Evolutionary conservation across 1,140 invertebrate genomes (phyloP).

Genomic region (Ceratitis capitata): DNA sequence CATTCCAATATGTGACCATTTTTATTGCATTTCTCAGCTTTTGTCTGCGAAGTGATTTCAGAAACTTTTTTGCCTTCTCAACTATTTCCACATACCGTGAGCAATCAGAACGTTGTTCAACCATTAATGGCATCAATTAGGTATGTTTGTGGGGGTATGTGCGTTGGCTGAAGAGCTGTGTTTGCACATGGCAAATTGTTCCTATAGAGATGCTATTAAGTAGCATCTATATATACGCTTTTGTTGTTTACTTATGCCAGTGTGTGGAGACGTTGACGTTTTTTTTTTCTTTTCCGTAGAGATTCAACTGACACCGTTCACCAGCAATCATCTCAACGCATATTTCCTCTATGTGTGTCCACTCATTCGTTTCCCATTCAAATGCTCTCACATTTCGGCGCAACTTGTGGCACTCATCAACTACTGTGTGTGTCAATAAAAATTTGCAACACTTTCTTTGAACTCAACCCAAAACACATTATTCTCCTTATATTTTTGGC

Average conservation of each 20-base stretch:
- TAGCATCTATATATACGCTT: not conserved
- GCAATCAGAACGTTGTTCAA: not conserved
- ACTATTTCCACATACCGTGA: not conserved
- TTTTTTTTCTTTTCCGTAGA: not conserved
- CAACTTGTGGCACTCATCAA: not conserved
- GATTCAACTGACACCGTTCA: not conserved
- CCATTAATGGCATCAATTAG: not conserved
- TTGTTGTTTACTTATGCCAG: not conserved
- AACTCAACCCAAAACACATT: not conserved
- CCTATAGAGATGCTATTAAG: not conserved
- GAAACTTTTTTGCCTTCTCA: not conserved
- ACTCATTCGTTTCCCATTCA: not conserved
- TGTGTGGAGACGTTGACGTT: not conserved
- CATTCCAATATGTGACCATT: not conserved
- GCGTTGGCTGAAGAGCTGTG: too few species aligned
- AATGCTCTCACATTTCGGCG: too few species aligned
- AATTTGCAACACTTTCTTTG: not conserved
- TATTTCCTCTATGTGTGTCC: not conserved
- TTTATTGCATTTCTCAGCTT: not conserved
- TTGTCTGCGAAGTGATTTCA: too few species aligned
- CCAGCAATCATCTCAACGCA: not conserved
- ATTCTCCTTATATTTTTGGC: too few species aligned
- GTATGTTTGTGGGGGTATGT: not conserved
- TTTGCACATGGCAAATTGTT: not conserved
- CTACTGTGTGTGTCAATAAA: constrained; percentile 14